Conservation (phyloP, 2,113 vertebrate genomes). For the Coptodon bakossiorum region DNA sequence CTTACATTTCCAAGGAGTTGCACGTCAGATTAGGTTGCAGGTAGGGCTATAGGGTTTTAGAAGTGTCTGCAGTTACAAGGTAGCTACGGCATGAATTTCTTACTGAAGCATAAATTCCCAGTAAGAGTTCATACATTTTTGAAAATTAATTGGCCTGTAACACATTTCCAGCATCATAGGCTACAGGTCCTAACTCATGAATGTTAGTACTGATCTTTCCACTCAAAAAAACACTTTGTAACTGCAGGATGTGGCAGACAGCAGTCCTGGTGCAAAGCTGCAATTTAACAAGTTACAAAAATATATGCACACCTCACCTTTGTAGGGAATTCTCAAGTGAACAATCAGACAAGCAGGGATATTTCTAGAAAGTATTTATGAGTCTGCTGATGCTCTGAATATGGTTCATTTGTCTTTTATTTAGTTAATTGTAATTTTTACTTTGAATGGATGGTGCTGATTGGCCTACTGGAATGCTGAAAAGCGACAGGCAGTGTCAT, state of each 20-base stretch:
- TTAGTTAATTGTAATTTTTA: background rate
- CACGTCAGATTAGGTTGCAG: background rate
- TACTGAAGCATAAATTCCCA: background rate
- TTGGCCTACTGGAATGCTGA: background rate
- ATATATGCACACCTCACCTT: background rate
- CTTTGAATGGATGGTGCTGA: background rate
- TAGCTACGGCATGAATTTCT: background rate
- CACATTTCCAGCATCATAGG: background rate
- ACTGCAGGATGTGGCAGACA: background rate
- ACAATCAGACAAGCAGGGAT: background rate
- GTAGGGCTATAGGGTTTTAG: background rate
- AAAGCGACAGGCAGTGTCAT: background rate
- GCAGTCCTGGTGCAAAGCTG: background rate
- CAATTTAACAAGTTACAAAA: background rate
- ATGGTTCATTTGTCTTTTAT: background rate
- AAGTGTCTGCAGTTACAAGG: background rate
- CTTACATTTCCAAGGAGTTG: background rate
- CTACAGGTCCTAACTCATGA: background rate
- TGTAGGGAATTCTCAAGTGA: background rate
- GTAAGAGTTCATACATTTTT: background rate
- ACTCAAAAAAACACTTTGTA: background rate
- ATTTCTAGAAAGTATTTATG: background rate
- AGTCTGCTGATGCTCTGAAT: background rate
- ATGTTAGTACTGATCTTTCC: background rate
- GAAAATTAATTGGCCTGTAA: background rate